Evolutionary conservation across 1,140 invertebrate species (phyloP).

Genomic region (Pissodes strobi): DNA sequence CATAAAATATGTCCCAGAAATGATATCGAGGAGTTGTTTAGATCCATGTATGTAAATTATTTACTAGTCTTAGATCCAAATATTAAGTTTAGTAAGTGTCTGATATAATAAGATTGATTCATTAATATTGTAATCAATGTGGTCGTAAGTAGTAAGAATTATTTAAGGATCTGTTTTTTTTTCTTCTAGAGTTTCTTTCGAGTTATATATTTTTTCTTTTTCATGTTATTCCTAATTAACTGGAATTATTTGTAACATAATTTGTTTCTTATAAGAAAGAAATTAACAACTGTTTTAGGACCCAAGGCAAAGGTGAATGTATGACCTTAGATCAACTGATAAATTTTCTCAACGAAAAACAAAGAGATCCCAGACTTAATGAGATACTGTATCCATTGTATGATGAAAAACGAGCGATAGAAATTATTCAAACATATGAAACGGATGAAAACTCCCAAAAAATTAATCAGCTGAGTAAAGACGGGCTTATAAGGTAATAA

Average conservation of each 20-base stretch:
- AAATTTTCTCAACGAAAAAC: conserved; percentile 96
- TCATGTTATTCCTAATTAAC: too few relatives aligned
- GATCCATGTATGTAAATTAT: conserved; percentile 96
- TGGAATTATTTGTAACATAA: too few relatives aligned
- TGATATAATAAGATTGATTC: too few relatives aligned
- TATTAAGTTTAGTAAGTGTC: not conserved
- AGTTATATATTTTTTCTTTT: too few relatives aligned
- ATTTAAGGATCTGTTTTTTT: too few relatives aligned
- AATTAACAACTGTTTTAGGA: too few relatives aligned
- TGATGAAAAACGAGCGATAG: conserved; percentile 88
- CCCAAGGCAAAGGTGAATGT: conserved; percentile 85
- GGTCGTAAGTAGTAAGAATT: too few relatives aligned
- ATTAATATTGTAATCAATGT: too few relatives aligned
- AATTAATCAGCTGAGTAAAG: conserved; percentile 82
- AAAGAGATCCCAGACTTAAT: conserved; percentile 96
- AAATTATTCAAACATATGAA: conserved; percentile 96
- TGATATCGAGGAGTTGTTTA: conserved; percentile 98
- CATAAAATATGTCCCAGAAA: conserved; percentile 99
- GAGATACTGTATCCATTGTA: conserved; percentile 99
- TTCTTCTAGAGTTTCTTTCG: too few relatives aligned
- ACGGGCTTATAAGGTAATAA: conserved; percentile 80
- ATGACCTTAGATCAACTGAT: conserved; percentile 89
- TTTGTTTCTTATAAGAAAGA: too few relatives aligned
- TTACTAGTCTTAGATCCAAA: conserved; percentile 40
- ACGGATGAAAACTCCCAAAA: conserved; percentile 78